Evolutionary conservation across 2,797 vertebrate species (phyloP).

Genomic region (Sternarchorhynchus goeldii): DNA sequence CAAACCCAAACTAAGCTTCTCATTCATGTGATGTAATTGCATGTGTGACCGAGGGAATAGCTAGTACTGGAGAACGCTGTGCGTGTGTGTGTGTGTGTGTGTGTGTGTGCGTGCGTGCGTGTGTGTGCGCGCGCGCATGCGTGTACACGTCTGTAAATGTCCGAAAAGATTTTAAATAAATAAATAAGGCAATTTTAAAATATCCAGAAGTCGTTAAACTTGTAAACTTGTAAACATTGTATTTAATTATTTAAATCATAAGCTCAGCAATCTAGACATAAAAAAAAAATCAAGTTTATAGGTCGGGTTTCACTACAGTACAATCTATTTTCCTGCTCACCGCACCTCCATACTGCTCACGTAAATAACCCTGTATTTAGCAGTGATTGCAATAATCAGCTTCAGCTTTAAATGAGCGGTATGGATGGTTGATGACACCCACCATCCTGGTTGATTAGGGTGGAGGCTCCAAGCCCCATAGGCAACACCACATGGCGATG

Average conservation of each 20-base stretch:
- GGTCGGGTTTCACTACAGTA: background rate
- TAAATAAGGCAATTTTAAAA: conserved; percentile 13
- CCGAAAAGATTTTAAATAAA: background rate
- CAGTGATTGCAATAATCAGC: conserved; percentile 33
- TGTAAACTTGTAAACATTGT: too few species aligned
- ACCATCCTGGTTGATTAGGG: conserved; percentile 12
- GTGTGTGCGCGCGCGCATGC: conserved; percentile 17
- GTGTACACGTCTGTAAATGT: too few species aligned
- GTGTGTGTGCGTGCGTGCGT: conserved; percentile 6
- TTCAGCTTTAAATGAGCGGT: conserved; percentile 19
- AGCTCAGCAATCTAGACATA: conserved; percentile 9
- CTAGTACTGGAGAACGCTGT: conserved; percentile 8
- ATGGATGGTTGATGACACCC: background rate
- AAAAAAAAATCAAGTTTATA: conserved; percentile 35
- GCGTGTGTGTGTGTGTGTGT: conserved; percentile 11
- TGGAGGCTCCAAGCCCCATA: background rate
- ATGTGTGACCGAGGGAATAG: conserved; percentile 29
- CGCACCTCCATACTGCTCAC: background rate
- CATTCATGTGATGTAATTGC: conserved; percentile 47
- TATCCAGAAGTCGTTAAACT: background rate
- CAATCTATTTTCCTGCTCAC: conserved; percentile 43
- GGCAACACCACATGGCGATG: background rate
- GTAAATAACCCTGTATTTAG: conserved; percentile 44
- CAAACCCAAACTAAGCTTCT: conserved; percentile 39
- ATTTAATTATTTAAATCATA: conserved; percentile 21